Evolutionary conservation across 2,888 invertebrate genomes (phyloP).

Genomic region (Heliothis peltigera): DNA sequence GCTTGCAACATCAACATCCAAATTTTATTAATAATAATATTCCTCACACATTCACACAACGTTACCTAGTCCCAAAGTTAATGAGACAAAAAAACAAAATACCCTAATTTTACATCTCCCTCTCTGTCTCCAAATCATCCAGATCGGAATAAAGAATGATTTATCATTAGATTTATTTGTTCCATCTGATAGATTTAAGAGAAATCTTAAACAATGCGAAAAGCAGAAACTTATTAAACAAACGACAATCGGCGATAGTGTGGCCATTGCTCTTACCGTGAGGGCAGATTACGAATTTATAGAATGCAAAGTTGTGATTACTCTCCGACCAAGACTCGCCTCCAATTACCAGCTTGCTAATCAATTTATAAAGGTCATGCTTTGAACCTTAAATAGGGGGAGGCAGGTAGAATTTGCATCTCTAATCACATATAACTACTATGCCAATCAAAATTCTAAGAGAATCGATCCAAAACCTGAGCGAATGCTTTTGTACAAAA

Average conservation of each 20-base stretch:
- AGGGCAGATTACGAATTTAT: neutral
- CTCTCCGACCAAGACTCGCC: neutral
- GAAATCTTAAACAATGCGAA: neutral
- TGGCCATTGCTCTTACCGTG: neutral
- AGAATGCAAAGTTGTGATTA: neutral
- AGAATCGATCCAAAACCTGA: no score
- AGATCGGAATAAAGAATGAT: no score
- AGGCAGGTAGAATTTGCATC: neutral
- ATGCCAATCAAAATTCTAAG: no score
- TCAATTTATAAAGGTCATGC: neutral
- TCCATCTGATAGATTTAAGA: neutral
- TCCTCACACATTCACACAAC: no score
- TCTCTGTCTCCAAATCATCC: no score
- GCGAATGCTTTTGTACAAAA: no score
- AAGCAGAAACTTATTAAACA: no score
- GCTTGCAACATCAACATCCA: no score
- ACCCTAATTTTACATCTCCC: no score
- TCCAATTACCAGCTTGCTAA: neutral
- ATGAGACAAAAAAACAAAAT: no score
- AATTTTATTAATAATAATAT: no score
- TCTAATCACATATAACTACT: neutral
- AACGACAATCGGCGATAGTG: neutral
- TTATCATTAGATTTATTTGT: neutral
- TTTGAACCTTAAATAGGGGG: neutral
- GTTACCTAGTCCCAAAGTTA: no score